Percentiles rank a stretch among this genome's conserved stretches.
Conservation (phyloP, 2,113 vertebrate species). For the Burhinus bistriatus region DNA sequence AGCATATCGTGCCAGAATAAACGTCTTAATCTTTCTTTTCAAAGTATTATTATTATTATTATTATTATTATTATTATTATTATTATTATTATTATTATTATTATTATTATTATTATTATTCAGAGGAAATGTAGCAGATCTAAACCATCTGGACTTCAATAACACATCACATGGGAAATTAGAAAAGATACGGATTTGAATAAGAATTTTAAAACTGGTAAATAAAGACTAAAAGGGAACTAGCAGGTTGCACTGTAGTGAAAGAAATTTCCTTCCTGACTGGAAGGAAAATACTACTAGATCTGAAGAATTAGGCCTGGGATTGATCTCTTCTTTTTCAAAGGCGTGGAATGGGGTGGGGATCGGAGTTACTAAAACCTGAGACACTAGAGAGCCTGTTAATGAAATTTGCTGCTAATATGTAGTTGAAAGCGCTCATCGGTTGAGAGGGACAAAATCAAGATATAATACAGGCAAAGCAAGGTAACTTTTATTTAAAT, state of each 20-base stretch:
- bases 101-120: neutral
- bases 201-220: neutral
- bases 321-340: neutral
- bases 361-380: neutral
- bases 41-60: neutral
- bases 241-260: neutral
- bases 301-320: neutral
- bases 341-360: neutral
- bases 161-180: neutral
- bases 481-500: neutral
- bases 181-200: neutral
- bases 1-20: neutral
- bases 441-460: neutral
- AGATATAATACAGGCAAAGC: neutral
- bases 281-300: neutral
- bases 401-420: neutral
- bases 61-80: neutral
- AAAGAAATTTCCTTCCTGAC: neutral
- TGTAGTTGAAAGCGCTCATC: neutral
- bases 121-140: neutral
- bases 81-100: neutral
- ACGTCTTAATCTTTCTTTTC: neutral
- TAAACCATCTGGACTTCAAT: neutral
- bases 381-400: neutral
- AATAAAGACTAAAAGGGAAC: neutral